Conservation (phyloP, 1,140 invertebrate genomes). For the Grapholita molesta region DNA sequence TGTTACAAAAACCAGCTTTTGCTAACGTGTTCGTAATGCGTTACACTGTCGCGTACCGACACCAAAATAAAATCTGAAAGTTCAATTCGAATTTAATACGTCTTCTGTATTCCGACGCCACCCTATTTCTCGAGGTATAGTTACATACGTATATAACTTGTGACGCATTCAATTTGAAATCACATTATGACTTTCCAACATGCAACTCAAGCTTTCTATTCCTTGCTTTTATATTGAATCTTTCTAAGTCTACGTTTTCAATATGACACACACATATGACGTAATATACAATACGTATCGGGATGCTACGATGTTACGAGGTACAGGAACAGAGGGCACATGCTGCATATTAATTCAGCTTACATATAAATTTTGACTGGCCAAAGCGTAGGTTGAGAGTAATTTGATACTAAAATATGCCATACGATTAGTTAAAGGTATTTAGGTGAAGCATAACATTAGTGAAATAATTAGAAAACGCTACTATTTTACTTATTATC, state of each 20-base stretch:
- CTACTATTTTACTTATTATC: too few species aligned
- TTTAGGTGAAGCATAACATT: too few species aligned
- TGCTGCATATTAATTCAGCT: constrained; percentile 38
- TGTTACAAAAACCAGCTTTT: not conserved
- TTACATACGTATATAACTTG: constrained; percentile 55
- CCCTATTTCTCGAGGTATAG: constrained; percentile 19
- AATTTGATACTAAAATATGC: too few species aligned
- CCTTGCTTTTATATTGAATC: constrained; percentile 64
- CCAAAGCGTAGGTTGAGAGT: too few species aligned
- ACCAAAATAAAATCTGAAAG: not conserved
- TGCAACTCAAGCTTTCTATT: constrained; percentile 57
- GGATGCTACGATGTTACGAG: constrained; percentile 51
- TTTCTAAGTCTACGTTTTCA: constrained; percentile 58
- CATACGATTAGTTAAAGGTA: too few species aligned
- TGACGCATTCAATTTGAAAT: constrained; percentile 60
- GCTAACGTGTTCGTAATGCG: not conserved
- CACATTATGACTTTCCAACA: constrained; percentile 68
- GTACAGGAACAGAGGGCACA: constrained; percentile 59
- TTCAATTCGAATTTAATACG: constrained; percentile 9
- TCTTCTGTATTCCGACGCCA: constrained; percentile 1
- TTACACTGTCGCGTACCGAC: not conserved
- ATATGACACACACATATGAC: constrained; percentile 43
- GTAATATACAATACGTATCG: constrained; percentile 30
- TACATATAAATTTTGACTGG: not conserved
- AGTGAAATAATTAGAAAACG: too few species aligned